Evolutionary conservation across 2,888 invertebrate genomes (phyloP).

Genomic region (Drosophila ustulata): DNA sequence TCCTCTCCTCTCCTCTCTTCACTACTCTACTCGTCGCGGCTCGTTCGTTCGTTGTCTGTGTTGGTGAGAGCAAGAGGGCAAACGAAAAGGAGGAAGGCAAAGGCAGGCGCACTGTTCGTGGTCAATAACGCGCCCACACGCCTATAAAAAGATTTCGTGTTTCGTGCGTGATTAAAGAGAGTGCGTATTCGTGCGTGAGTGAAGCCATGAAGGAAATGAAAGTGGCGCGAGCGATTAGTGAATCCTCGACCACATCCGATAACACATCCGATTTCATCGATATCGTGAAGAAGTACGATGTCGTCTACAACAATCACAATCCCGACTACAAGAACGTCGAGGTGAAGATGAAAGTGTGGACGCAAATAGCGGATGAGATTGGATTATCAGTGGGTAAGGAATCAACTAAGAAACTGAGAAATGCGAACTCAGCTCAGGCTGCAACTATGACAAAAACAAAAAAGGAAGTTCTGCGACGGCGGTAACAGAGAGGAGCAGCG

Average conservation of each 20-base stretch:
- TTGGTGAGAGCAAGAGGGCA: constrained; percentile 7
- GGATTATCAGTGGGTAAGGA: constrained; percentile 84
- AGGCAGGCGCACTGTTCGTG: constrained; percentile 28
- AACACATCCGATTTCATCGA: constrained; percentile 84
- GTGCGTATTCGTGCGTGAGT: constrained; percentile 18
- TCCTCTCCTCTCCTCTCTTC: constrained; percentile 20
- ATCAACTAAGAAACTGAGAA: constrained; percentile 6
- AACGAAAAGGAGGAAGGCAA: neutral
- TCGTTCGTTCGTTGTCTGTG: constrained; percentile 22
- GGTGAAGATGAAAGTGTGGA: constrained; percentile 84
- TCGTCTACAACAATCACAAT: constrained; percentile 84
- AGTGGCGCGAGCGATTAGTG: constrained; percentile 81
- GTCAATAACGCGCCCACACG: constrained; percentile 62
- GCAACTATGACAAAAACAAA: constrained; percentile 45
- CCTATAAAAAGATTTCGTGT: constrained; percentile 62
- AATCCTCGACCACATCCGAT: constrained; percentile 83
- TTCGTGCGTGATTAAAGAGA: constrained; percentile 17
- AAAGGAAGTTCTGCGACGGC: constrained; percentile 56
- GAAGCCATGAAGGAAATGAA: constrained; percentile 74
- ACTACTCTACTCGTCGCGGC: constrained; percentile 33
- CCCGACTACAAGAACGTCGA: constrained; percentile 84
- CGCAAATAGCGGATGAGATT: constrained; percentile 83
- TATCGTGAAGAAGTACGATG: constrained; percentile 84
- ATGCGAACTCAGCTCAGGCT: constrained; percentile 10
- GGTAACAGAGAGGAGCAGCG: constrained; percentile 48